Conservation (phyloP, 2,113 vertebrate genomes). For the Athene cunicularia region DNA sequence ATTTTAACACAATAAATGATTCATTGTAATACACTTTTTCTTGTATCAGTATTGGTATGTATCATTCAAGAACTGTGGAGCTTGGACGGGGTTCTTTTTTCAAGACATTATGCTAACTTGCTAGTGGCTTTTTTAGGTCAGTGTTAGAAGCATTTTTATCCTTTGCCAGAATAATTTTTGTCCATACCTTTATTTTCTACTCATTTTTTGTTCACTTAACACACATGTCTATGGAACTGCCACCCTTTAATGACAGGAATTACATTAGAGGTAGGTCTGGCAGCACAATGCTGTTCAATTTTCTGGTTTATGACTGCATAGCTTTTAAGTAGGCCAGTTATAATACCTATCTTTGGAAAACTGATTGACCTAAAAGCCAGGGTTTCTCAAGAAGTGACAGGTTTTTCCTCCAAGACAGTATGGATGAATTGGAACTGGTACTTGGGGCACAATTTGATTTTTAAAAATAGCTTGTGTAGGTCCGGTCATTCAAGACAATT, state of each 20-base stretch:
- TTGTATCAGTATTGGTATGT: neutral
- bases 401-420: neutral
- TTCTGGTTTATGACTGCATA: neutral
- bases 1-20: neutral
- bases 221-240: neutral
- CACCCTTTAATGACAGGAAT: neutral
- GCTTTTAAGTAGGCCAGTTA: neutral
- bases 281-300: neutral
- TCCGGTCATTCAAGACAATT: neutral
- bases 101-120: neutral
- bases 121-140: neutral
- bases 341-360: neutral
- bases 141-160: neutral
- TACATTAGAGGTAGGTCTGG: neutral
- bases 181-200: neutral
- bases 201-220: neutral
- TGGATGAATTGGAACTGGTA: fast-evolving
- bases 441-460: neutral
- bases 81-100: neutral
- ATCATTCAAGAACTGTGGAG: neutral
- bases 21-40: neutral
- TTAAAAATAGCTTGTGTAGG: neutral
- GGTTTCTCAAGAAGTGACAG: neutral
- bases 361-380: neutral
- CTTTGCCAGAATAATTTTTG: neutral